phyloP scores from a whole-genome alignment of 2,888 invertebrate species.

The Cecidostiba fungosa region DNA sequence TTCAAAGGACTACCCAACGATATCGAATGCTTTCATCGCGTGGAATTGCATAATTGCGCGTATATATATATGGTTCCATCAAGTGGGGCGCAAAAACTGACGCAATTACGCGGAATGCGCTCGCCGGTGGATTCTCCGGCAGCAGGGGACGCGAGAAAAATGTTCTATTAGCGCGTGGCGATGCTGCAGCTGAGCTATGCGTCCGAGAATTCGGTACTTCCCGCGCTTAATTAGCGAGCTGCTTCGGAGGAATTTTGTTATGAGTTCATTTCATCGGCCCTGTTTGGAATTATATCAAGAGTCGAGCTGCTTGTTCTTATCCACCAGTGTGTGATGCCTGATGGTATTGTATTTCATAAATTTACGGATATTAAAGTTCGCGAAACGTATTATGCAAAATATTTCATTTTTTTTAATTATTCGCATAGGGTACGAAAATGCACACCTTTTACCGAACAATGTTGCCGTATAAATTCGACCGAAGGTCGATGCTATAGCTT shows the following conservation, averaged over 20 bases:
- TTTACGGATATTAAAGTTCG: too few species aligned
- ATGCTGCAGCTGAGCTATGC: neutral
- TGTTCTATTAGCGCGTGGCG: neutral
- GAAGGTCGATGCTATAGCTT: neutral
- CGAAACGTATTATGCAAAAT: too few species aligned
- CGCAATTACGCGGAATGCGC: constrained; percentile 9
- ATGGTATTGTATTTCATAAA: too few species aligned
- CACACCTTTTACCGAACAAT: neutral
- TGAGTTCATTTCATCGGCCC: constrained; percentile 17
- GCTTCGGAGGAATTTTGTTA: neutral
- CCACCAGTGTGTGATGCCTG: too few species aligned
- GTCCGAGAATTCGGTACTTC: neutral
- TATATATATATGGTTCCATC: neutral
- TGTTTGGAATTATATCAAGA: too few species aligned
- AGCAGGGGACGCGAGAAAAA: neutral
- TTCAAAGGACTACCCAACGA: neutral
- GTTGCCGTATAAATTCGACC: neutral
- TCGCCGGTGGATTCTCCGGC: neutral
- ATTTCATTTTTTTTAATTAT: too few species aligned
- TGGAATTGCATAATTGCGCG: constrained; percentile 1
- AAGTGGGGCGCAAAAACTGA: neutral
- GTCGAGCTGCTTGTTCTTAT: too few species aligned
- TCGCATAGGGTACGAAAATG: too few species aligned
- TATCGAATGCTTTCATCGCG: neutral
- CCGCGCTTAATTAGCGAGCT: constrained; percentile 2